Conservation (phyloP, 2,113 vertebrate genomes). For the Phrynosoma blainvillii region DNA sequence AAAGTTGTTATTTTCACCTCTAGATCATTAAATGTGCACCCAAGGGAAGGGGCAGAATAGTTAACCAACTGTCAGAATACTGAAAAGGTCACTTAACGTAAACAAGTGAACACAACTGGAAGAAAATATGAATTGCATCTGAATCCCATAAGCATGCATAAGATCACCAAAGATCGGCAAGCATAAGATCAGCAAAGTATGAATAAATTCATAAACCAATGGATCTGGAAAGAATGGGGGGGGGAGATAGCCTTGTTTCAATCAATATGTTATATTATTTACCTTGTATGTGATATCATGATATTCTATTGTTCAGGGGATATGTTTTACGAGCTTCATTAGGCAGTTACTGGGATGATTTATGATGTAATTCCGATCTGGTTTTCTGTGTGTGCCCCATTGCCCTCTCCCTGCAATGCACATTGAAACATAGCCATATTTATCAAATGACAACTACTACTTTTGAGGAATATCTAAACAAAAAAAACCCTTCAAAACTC, state of each 20-base stretch:
- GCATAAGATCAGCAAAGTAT: background rate
- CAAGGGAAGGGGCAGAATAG: conserved; percentile 43
- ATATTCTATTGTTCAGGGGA: background rate
- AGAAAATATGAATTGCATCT: conserved; percentile 31
- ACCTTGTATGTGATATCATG: background rate
- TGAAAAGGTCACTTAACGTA: conserved; percentile 44
- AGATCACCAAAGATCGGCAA: background rate
- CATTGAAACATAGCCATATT: background rate
- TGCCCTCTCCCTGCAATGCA: background rate
- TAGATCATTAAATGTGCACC: conserved; percentile 25
- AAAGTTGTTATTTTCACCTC: conserved; percentile 21
- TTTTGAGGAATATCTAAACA: background rate
- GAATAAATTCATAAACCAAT: background rate
- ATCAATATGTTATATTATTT: conserved; percentile 3
- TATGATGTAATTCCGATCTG: conserved; percentile 9
- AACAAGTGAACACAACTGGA: conserved; percentile 28
- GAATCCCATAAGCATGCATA: conserved; percentile 8
- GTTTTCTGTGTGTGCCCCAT: background rate
- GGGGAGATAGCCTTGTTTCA: background rate
- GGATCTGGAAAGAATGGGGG: conserved; percentile 27
- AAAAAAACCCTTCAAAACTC: background rate
- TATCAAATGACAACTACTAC: background rate
- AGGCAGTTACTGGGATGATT: background rate
- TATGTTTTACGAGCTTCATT: background rate
- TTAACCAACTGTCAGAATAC: conserved; percentile 44